Evolutionary conservation across 2,797 vertebrate genomes (phyloP).

Genomic region (Yasuhikotakia modesta): DNA sequence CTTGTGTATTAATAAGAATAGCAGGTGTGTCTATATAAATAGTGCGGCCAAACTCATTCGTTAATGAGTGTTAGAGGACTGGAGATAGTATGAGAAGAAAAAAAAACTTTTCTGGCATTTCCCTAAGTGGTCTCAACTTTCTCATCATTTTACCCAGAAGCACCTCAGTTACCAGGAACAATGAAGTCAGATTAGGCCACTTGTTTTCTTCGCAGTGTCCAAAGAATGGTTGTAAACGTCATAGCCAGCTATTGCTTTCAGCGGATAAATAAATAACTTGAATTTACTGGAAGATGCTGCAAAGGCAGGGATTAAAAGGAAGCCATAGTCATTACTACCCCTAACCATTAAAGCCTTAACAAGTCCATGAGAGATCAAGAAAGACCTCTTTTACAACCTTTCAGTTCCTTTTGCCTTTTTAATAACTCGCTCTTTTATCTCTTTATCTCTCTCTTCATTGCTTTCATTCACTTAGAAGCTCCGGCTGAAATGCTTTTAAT

Average conservation of each 20-base stretch:
- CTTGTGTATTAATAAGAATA: neutral
- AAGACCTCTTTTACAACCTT: slow-evolving; percentile 36
- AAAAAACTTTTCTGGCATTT: neutral
- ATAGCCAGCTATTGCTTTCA: slow-evolving; percentile 24
- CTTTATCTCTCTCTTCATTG: neutral
- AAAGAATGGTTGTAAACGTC: no score
- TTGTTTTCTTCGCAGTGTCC: no score
- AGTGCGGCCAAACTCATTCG: neutral
- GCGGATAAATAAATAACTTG: slow-evolving; percentile 5
- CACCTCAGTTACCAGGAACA: no score
- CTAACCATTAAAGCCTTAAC: slow-evolving; percentile 23
- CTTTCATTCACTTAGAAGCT: slow-evolving; percentile 6
- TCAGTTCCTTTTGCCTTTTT: neutral
- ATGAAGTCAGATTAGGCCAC: no score
- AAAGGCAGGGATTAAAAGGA: slow-evolving; percentile 21
- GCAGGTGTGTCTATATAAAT: slow-evolving; percentile 9
- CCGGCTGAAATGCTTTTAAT: slow-evolving; percentile 8
- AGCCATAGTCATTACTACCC: neutral
- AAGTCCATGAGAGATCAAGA: slow-evolving; percentile 22
- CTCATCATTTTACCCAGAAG: slow-evolving; percentile 14
- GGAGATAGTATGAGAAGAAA: neutral
- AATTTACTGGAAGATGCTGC: slow-evolving; percentile 39
- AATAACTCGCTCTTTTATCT: no score
- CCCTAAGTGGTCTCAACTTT: neutral
- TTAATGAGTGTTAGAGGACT: neutral